Evolutionary conservation across 2,797 vertebrate species (phyloP).

Genomic region (Rhadinocentrus ornatus): DNA sequence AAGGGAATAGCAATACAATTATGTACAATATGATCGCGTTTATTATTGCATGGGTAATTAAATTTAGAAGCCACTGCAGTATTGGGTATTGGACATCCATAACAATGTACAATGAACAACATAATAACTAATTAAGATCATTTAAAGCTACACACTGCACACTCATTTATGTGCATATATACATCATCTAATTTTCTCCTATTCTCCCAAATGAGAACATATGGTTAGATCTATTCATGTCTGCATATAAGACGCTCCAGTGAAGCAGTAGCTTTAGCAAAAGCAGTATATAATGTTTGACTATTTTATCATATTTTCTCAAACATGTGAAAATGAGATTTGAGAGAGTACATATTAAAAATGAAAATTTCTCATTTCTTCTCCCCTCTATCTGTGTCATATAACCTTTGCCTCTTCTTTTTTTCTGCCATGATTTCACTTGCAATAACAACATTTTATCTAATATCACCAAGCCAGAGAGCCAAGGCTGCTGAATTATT

Average conservation of each 20-base stretch:
- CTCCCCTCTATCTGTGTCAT: not conserved
- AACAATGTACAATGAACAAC: slow-evolving; percentile 21
- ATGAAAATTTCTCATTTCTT: not conserved
- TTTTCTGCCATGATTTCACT: slow-evolving; percentile 42
- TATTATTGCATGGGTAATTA: slow-evolving; percentile 35
- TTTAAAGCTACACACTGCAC: slow-evolving; percentile 12
- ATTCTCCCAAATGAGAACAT: slow-evolving; percentile 15
- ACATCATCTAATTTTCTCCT: slow-evolving; percentile 17
- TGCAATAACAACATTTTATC: slow-evolving; percentile 75
- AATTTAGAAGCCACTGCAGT: slow-evolving; percentile 15
- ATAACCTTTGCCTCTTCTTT: slow-evolving; percentile 8
- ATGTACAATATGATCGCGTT: slow-evolving; percentile 21
- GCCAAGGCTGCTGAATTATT: slow-evolving; percentile 70
- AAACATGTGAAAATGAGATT: slow-evolving; percentile 9
- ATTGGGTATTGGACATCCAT: not conserved
- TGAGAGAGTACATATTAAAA: slow-evolving; percentile 6
- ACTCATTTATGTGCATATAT: slow-evolving; percentile 20
- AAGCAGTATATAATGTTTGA: slow-evolving; percentile 13
- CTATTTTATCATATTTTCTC: not conserved
- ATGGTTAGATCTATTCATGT: slow-evolving; percentile 16
- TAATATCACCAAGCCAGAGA: slow-evolving; percentile 69
- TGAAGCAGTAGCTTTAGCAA: slow-evolving; percentile 8
- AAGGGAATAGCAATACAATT: slow-evolving; percentile 19
- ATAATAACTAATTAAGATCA: slow-evolving; percentile 33
- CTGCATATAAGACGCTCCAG: slow-evolving; percentile 30